Evolutionary conservation across 2,797 vertebrate species (phyloP), one percentile per base, ranked within the genome.

Genomic region (Pseudotriccus pelzelni): DNA sequence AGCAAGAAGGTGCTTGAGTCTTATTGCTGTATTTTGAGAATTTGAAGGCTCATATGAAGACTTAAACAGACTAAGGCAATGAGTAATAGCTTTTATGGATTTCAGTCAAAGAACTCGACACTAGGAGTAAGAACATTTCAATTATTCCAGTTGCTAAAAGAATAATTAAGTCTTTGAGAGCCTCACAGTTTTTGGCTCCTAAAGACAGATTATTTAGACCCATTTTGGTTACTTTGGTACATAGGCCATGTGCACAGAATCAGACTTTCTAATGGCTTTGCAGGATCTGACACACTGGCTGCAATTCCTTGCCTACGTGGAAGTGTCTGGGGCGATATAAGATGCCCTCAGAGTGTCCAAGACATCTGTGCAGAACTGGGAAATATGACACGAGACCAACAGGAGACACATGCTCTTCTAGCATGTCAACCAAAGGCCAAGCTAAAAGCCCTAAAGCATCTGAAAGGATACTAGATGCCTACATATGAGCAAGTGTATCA

Each of bases 41-140:
- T 95, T 92, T 92, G 55, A 85, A 90, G 69, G 64, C 59, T 69
- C 60, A 50, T 67, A 5, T 86, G 70, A 96, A 86, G 87, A 86
- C 46, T 95, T 90, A 84, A 91, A 93, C 21, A 87, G 77, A 89
- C 60, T 79, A 67, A 89, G 87, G 95, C 78, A 97, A 81, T 21
- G 28, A 19, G 6, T 92, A 90, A 89, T 90, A 44, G 2, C 63
- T 95, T 93, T 95, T 92, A 84, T 90, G 39, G 30, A 81, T 98
- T 95, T 87, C 55, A 78, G 60, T 94, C 32, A 73, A 95, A 87
- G 39, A 91, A 93, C 86, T 96, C 67, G 93, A 36, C 56, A 44
- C 30, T 24, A 88, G 30, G 44, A 93, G 39, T 69, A 79, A 94
- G 64, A 94, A 59, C 10, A 28, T 67, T 94, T 88, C 30, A 63